Conservation (phyloP, 1,140 invertebrate genomes). For the Procambarus virginalis region DNA sequence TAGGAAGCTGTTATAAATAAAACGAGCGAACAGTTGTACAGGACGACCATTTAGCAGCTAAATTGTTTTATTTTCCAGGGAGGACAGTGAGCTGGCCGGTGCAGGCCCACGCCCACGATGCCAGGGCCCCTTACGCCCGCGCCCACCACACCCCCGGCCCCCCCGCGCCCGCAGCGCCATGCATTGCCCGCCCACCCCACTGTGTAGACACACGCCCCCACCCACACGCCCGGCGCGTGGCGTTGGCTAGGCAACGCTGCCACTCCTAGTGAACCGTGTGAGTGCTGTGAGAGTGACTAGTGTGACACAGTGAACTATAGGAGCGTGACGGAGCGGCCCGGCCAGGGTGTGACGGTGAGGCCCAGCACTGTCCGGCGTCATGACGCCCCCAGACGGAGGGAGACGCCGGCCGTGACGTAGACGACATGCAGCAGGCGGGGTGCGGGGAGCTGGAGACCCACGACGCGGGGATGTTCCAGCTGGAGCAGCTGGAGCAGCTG, state of each 20-base stretch:
- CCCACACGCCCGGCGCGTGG: constrained; percentile 46
- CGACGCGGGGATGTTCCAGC: constrained; percentile 42
- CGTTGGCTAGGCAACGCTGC: constrained; percentile 37
- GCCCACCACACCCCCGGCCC: constrained; percentile 26
- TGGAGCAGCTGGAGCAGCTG: constrained; percentile 60
- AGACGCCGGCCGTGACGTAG: constrained; percentile 18
- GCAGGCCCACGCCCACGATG: constrained; percentile 41
- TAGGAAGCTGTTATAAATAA: no score
- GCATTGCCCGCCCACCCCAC: constrained; percentile 18
- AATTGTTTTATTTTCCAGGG: background rate
- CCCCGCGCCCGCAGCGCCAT: constrained; percentile 47
- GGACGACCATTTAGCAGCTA: no score
- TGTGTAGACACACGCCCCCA: constrained; percentile 40
- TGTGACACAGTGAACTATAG: constrained; percentile 13
- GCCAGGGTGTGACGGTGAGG: constrained; percentile 6
- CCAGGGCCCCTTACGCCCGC: constrained; percentile 36
- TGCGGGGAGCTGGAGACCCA: constrained; percentile 23
- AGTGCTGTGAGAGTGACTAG: constrained; percentile 3
- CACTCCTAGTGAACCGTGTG: background rate
- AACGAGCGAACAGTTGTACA: no score
- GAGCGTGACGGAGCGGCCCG: constrained; percentile 15
- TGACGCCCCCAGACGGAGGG: constrained; percentile 22
- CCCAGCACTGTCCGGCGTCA: constrained; percentile 16
- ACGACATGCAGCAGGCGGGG: constrained; percentile 15
- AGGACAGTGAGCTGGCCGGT: constrained; percentile 41